Evolutionary conservation across 2,113 vertebrate genomes (phyloP).

Genomic region (Hemichromis elongatus): DNA sequence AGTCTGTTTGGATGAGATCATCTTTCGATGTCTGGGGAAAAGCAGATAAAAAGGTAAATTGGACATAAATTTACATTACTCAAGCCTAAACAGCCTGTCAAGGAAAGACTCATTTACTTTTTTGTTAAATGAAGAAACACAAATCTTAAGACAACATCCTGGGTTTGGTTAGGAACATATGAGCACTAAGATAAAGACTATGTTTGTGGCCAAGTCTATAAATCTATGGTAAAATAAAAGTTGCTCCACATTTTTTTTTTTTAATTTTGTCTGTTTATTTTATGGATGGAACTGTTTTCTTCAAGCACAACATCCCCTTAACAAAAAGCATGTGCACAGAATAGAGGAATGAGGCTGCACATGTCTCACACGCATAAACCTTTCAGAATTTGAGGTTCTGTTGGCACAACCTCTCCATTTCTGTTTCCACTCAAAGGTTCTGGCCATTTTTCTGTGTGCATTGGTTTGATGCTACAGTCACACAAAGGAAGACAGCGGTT

Average conservation of each 20-base stretch:
- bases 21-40: conserved; percentile 89
- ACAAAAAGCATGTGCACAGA: background rate
- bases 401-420: background rate
- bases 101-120: background rate
- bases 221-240: background rate
- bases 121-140: background rate
- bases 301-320: background rate
- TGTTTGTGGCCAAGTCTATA: background rate
- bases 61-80: background rate
- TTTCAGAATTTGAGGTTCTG: background rate
- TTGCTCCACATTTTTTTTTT: background rate
- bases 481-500: background rate
- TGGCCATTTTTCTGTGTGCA: background rate
- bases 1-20: conserved; percentile 91
- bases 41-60: background rate
- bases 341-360: background rate
- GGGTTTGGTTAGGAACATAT: background rate
- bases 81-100: background rate
- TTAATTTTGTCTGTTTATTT: background rate
- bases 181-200: background rate
- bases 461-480: background rate
- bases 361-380: background rate
- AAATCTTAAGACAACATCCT: background rate
- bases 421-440: background rate
- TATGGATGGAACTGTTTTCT: background rate